Base-by-base conservation (phyloP, 2,888 invertebrate species). In the Drosophila tripunctata region DNA sequence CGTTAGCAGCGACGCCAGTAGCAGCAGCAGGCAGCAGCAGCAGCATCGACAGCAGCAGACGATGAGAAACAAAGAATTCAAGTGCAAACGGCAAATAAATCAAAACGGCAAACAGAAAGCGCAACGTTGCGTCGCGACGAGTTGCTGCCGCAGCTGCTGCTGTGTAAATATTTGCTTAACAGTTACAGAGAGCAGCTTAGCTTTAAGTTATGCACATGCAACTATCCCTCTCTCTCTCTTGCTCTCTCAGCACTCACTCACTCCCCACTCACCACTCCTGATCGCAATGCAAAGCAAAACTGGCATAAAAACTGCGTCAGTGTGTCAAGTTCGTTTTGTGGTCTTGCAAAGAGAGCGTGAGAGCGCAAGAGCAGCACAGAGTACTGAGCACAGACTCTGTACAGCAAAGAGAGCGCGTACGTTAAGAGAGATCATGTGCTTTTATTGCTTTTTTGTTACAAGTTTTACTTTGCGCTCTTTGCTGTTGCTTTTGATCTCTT, bases 281-380 rank as follows among this genome's bases (percentile, higher is more conserved):
- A 72, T 67, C 74, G 22, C 7, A 43, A 43, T 47, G 50, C 61
- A 52, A 33, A 15, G 27, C 60, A 33, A 45, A 31, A 36, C 56
- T 56, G 43, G 45, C 67, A 67, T 57, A 68, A 69, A 87, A 89
- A 82, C 84, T 87, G 81, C 88, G 89, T 87, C 88, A 89, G 87
- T 89, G 78, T 89, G 89, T 89, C 89, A 89, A 89, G 89, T 89
- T 89, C 89, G 89, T 80, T 73, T 85, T 74, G 74, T 58, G 64
- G 71, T 56, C 50, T 55, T 47, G 21, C 31, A 15, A 10, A 31
- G n/a, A 24, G 47, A 27, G 10, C 5, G 17, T 12, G 38, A 36
- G 38, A 35, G 35, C 10, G 4, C 64, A 4, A 10, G 44, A 45
- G 24, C 14, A 27, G 27, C 27, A 27, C 27, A 27, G 36, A 12